phyloP scores from a whole-genome alignment of 1,140 invertebrate genomes.

The Drosophila nannoptera region DNA sequence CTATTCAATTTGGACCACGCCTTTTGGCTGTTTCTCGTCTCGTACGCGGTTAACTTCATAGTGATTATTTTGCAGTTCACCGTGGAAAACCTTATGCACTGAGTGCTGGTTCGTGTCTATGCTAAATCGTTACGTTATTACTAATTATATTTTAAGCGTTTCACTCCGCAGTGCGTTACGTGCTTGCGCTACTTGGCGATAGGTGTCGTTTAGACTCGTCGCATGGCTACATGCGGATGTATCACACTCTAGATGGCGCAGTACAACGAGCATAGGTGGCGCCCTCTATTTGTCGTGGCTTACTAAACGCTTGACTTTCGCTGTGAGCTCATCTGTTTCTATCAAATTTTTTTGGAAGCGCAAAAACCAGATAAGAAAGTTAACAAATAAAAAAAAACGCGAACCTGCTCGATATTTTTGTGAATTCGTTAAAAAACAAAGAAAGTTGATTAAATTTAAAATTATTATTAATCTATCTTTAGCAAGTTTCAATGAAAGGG shows the following conservation, averaged over 20 bases:
- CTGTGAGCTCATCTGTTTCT: constrained; percentile 19
- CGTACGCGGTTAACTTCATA: constrained; percentile 66
- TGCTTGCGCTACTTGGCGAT: too few species aligned
- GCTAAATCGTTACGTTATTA: background rate
- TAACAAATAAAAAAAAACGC: constrained; percentile 6
- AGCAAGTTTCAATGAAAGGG: constrained; percentile 2
- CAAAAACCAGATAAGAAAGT: constrained; percentile 44
- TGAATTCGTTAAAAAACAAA: too few species aligned
- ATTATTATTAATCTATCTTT: too few species aligned
- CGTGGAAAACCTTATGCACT: constrained; percentile 47
- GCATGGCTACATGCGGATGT: background rate
- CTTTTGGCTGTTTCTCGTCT: constrained; percentile 65
- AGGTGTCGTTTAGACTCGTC: too few species aligned
- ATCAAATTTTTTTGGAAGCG: constrained; percentile 8
- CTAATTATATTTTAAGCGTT: too few species aligned
- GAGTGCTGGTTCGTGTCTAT: background rate
- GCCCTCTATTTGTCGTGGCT: constrained; percentile 16
- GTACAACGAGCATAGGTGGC: constrained; percentile 11
- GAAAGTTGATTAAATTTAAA: background rate
- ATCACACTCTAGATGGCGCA: background rate
- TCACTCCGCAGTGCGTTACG: too few species aligned
- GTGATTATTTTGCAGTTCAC: constrained; percentile 70
- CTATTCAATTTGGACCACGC: constrained; percentile 58
- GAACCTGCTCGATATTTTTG: too few species aligned
- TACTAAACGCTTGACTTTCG: background rate